Evolutionary conservation across 1,140 invertebrate species (phyloP).

Genomic region (Paraescarpia echinospica): DNA sequence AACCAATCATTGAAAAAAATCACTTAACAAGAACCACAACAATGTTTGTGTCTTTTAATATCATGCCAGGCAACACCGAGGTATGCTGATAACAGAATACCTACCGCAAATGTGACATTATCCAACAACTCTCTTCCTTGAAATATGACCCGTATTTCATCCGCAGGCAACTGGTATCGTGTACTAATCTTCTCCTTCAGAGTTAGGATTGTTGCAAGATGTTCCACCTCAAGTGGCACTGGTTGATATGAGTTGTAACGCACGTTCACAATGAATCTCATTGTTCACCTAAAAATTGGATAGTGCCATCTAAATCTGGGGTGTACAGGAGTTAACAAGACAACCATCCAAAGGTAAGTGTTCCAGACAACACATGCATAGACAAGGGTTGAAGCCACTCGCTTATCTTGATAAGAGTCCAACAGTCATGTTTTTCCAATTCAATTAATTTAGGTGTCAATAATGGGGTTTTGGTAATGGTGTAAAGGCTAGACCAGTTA

Average conservation of each 20-base stretch:
- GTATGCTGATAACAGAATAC: neutral
- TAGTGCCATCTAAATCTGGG: neutral
- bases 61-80: neutral
- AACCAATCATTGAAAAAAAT: too few species aligned
- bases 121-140: slow-evolving; percentile 81
- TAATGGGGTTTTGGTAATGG: neutral
- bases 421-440: neutral
- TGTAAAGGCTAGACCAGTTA: neutral
- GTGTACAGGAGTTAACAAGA: neutral
- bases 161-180: slow-evolving; percentile 68
- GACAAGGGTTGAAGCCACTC: neutral
- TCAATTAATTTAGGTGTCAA: neutral
- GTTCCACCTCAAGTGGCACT: slow-evolving; percentile 19
- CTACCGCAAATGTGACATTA: slow-evolving; percentile 71
- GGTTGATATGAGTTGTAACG: neutral
- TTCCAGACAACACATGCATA: neutral
- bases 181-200: slow-evolving; percentile 74
- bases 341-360: neutral
- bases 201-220: slow-evolving; percentile 70
- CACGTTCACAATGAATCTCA: neutral
- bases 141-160: slow-evolving; percentile 81
- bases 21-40: too few species aligned
- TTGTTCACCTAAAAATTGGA: neutral
- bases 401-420: neutral
- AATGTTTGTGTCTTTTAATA: neutral